Conservation (phyloP, 2,113 vertebrate species). For the Octodon degus region DNA sequence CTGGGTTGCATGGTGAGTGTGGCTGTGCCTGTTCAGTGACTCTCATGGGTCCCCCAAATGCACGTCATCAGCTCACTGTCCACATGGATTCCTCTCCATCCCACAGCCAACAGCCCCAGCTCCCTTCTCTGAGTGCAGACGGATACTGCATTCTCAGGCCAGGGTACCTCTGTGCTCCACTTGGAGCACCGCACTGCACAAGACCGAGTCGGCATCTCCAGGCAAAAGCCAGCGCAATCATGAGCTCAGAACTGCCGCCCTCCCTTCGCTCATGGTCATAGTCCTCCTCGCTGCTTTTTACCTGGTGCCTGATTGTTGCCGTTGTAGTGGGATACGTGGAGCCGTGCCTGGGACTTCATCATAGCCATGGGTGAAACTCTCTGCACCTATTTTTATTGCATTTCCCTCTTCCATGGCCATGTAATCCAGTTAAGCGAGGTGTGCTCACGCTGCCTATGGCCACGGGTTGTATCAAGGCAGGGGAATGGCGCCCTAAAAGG, state of each 20-base stretch:
- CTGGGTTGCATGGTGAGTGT: neutral
- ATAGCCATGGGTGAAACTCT: neutral
- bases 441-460: neutral
- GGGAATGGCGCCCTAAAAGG: neutral
- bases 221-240: neutral
- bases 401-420: neutral
- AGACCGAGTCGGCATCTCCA: neutral
- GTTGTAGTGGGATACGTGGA: accelerated
- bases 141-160: neutral
- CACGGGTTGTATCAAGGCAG: neutral
- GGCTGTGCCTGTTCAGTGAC: neutral
- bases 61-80: too few relatives aligned
- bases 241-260: neutral
- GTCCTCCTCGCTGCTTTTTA: neutral
- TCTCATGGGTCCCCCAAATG: neutral
- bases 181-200: neutral
- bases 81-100: neutral
- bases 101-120: accelerated
- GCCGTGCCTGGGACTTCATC: neutral
- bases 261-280: neutral
- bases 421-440: neutral
- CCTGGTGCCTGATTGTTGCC: neutral
- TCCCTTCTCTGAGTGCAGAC: neutral
- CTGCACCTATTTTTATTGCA: neutral
- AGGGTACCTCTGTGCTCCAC: neutral